A percentile compares a stretch with the other conserved stretches of the same genome.
Evolutionary conservation across 2,888 invertebrate species (phyloP).

Genomic region (Galeopsomyia nigrocyanea): DNA sequence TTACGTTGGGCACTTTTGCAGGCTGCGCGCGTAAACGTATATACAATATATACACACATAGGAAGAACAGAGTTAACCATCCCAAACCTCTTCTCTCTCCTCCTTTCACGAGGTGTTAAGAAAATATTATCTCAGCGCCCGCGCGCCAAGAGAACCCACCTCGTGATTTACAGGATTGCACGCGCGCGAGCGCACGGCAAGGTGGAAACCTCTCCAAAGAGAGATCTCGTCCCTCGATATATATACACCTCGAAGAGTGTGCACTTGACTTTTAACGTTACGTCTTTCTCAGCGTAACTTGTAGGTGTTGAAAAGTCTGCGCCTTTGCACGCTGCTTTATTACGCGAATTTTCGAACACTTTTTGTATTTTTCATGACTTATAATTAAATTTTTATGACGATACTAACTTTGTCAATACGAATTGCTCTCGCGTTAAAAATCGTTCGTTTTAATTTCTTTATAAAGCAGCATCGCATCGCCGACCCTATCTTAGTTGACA

Average conservation of each 20-base stretch:
- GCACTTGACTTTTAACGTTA: constrained; percentile 42
- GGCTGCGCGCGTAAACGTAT: not conserved
- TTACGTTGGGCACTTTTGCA: constrained; percentile 31
- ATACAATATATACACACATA: not conserved
- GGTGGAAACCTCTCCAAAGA: too few species aligned
- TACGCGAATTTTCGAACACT: too few species aligned
- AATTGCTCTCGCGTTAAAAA: not conserved
- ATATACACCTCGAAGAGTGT: not conserved
- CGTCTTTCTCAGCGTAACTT: constrained; percentile 36
- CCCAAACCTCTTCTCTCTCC: constrained; percentile 33
- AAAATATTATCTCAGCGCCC: constrained; percentile 55
- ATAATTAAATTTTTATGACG: too few species aligned
- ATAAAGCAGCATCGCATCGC: too few species aligned
- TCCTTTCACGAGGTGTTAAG: constrained; percentile 58
- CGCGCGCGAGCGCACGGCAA: not conserved
- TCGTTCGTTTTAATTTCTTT: too few species aligned
- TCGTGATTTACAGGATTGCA: constrained; percentile 56
- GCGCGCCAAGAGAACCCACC: constrained; percentile 53
- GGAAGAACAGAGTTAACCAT: constrained; percentile 11
- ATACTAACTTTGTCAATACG: too few species aligned
- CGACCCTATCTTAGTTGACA: too few species aligned
- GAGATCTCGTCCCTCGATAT: constrained; percentile 50
- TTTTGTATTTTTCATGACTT: too few species aligned
- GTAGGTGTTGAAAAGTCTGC: not conserved
- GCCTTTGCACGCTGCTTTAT: too few species aligned